Evolutionary conservation across 1,140 invertebrate genomes (phyloP).

Genomic region (Sitodiplosis mosellana): DNA sequence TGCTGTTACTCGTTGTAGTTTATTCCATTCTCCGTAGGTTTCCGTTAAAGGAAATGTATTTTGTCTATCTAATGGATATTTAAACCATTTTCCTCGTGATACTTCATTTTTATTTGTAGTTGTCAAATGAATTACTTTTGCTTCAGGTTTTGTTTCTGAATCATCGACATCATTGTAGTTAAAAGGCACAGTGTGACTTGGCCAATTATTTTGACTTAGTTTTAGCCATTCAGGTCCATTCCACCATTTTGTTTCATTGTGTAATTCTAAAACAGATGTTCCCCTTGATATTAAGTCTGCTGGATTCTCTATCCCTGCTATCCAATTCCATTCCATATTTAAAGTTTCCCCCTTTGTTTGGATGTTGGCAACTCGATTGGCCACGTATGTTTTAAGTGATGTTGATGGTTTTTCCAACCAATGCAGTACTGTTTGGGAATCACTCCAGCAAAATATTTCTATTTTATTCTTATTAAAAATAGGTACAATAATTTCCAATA

Average conservation of each 20-base stretch:
- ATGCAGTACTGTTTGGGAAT: slow-evolving; percentile 23
- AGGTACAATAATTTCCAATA: slow-evolving; percentile 6
- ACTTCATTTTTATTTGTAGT: too few species aligned
- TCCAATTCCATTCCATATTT: not conserved
- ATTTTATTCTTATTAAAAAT: slow-evolving; percentile 11
- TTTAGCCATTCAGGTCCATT: not conserved
- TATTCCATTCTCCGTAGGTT: too few species aligned
- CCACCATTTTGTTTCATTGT: not conserved
- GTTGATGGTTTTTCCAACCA: slow-evolving; percentile 19
- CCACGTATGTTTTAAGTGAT: slow-evolving; percentile 19
- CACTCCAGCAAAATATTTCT: slow-evolving; percentile 19
- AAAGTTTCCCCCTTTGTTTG: not conserved
- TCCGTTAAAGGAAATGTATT: too few species aligned
- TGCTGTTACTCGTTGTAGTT: too few species aligned
- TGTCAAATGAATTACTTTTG: too few species aligned
- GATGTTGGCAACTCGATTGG: not conserved
- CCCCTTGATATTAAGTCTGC: not conserved
- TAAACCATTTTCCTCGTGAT: too few species aligned
- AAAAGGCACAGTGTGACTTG: not conserved
- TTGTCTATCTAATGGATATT: too few species aligned
- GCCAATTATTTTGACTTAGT: not conserved
- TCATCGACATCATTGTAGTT: too few species aligned
- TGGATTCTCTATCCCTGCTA: not conserved
- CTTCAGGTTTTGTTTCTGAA: too few species aligned
- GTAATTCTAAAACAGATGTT: not conserved